Conservation (phyloP, 2,113 vertebrate genomes). For the Megaceryle torquata region DNA sequence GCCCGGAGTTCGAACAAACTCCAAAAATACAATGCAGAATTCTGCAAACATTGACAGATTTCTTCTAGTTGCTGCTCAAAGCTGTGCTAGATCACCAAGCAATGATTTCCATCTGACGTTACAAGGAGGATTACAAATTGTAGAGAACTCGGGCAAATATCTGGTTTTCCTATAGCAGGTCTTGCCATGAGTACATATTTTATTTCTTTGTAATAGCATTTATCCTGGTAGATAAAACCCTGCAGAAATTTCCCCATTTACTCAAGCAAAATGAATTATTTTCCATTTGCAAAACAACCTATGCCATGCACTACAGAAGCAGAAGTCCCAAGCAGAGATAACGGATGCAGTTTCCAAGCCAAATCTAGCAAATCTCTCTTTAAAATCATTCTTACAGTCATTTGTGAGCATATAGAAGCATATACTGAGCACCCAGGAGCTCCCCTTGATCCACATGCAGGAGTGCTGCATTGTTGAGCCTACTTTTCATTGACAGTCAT, state of each 20-base stretch:
- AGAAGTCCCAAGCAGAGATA: neutral
- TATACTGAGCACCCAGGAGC: neutral
- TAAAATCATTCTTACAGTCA: neutral
- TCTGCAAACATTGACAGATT: neutral
- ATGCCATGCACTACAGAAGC: fast-evolving
- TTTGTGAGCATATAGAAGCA: neutral
- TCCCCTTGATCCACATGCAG: neutral
- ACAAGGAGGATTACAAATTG: neutral
- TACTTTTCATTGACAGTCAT: neutral
- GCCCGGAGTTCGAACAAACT: neutral
- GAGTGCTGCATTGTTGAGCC: neutral
- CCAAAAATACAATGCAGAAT: neutral
- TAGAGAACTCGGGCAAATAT: neutral
- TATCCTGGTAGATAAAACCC: neutral
- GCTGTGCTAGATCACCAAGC: neutral
- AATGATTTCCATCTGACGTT: neutral
- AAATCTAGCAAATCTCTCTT: neutral
- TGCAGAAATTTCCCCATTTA: neutral
- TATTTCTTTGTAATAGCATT: neutral
- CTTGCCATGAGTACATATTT: neutral
- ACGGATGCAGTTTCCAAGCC: neutral
- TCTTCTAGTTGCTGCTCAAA: neutral
- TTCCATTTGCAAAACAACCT: neutral
- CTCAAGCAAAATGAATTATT: neutral
- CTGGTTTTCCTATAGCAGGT: neutral